Evolutionary conservation across 2,888 invertebrate genomes (phyloP), one percentile per base, ranked within the genome.

Genomic region (Agonopterix subpropinquella): DNA sequence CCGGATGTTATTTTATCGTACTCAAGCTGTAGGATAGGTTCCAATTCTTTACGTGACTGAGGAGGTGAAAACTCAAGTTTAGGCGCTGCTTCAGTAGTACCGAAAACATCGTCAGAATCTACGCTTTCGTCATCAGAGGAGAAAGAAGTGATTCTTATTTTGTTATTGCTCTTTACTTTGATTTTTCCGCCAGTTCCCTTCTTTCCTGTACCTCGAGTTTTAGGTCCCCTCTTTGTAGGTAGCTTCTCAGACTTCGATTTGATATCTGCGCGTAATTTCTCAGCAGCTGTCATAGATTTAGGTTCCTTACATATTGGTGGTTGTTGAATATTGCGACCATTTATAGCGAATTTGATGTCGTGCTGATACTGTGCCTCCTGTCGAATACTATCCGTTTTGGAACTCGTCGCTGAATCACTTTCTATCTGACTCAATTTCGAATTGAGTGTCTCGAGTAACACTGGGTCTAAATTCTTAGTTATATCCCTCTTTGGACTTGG

Each of bases 51-150:
- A 7, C 93, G 89, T 41, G 93, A 93, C 65, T 94, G 93, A 2
- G 93, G 93, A 1, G 93, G 93, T 10, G 93, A 93, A 72, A 93
- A 93, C 67, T 94, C 93, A 39, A 93, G 82, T 61, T 92, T 91
- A 8, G 93, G 93, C 50, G 93, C 93, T 11, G 93, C 93, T 77
- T 94, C 93, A 0, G 93, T 92, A 28, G 92, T 93, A 35, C 93
- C 93, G 67, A 94, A 94, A 1, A 94, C 93, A 72, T 94, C 93
- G 73, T 94, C 93, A 0, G 93, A 93, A 77, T 94, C 93, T 10
- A 94, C 85, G 55, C 93, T 93, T 79, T 94, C 93, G 62, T 94
- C 93, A 58, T 94, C 93, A 0, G 93, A 93, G 47, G 93, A 93
- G 62, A 94, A 94, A 0, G 93, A 93, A 2, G 93, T 94, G 36